Percentiles rank a stretch among this genome's conserved stretches.
Conservation (phyloP, 2,113 vertebrate species). For the Rhizomys pruinosus region DNA sequence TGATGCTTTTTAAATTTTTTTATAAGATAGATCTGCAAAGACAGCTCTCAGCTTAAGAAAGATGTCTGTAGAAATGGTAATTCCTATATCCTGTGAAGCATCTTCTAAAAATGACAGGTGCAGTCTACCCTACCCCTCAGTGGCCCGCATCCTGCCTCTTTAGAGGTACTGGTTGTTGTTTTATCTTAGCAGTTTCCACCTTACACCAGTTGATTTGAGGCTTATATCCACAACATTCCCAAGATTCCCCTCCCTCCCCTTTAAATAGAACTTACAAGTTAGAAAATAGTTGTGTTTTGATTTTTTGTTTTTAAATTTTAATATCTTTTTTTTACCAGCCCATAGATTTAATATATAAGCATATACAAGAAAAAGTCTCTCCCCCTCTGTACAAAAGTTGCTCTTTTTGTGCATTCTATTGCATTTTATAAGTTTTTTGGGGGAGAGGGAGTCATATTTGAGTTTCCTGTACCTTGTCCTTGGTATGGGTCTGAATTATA, state of each 20-base stretch:
- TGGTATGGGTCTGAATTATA: slow-evolving; percentile 94
- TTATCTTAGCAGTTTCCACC: slow-evolving; percentile 82
- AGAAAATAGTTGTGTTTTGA: slow-evolving; percentile 92
- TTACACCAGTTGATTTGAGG: slow-evolving; percentile 81
- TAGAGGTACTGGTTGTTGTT: slow-evolving; percentile 61
- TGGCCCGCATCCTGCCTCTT: slow-evolving; percentile 77
- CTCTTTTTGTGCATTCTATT: slow-evolving; percentile 94
- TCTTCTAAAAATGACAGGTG: slow-evolving; percentile 87
- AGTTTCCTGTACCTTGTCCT: slow-evolving; percentile 99
- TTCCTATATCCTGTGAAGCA: slow-evolving; percentile 88
- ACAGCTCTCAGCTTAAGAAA: slow-evolving; percentile 90
- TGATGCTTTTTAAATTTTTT: slow-evolving; percentile 83
- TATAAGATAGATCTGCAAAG: slow-evolving; percentile 94
- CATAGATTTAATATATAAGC: slow-evolving; percentile 95
- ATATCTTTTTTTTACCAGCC: slow-evolving; percentile 95
- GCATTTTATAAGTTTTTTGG: slow-evolving; percentile 87
- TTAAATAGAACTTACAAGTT: slow-evolving; percentile 95
- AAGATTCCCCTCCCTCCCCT: slow-evolving; percentile 69
- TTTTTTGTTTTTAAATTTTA: slow-evolving; percentile 88
- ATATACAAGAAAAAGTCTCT: slow-evolving; percentile 95
- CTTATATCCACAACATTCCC: slow-evolving; percentile 72
- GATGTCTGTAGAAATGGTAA: slow-evolving; percentile 89
- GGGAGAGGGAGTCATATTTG: slow-evolving; percentile 92
- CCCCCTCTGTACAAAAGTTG: slow-evolving; percentile 97
- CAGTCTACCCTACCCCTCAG: neutral